A percentile compares a stretch with the other conserved stretches of the same genome.
These are phyloP conservation scores for Myotis davidii DNA, from an alignment of 2,113 vertebrate genomes.

Conservation along the genomic window DNA sequence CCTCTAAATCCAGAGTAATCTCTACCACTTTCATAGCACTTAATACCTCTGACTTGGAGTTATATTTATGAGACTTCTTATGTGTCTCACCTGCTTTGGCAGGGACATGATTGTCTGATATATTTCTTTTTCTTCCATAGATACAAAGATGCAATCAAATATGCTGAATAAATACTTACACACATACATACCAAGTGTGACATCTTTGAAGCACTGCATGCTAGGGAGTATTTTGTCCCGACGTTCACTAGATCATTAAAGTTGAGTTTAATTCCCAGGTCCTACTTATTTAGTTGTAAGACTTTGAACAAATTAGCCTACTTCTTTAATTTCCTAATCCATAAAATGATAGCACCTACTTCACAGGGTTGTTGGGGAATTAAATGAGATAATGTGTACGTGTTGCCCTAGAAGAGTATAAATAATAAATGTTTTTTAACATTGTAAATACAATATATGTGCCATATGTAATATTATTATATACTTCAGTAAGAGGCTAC, in stretches of 20 bases:
- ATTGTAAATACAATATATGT: not conserved
- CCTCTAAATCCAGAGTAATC: conserved; percentile 37
- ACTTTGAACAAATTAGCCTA: not conserved
- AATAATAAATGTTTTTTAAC: conserved; percentile 30
- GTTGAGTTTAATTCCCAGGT: not conserved
- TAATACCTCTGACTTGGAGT: conserved; percentile 23
- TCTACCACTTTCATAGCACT: not conserved
- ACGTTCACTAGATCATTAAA: not conserved
- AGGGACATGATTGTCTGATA: not conserved
- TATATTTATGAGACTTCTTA: not conserved
- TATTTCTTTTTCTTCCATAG: not conserved
- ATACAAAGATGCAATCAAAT: not conserved
- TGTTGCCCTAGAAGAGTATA: conserved; percentile 29
- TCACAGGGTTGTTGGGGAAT: not conserved
- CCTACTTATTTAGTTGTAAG: not conserved
- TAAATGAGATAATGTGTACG: not conserved
- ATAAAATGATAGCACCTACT: not conserved
- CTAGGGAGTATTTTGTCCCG: not conserved
- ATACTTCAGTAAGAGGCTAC: not conserved
- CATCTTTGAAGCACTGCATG: not conserved
- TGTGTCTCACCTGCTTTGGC: not conserved
- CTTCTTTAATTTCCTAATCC: conserved; percentile 8
- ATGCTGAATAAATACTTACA: not conserved
- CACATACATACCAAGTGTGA: not conserved
- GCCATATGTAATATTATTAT: not conserved